Evolutionary conservation across 2,113 vertebrate species (phyloP).

Genomic region (Vulpes vulpes): DNA sequence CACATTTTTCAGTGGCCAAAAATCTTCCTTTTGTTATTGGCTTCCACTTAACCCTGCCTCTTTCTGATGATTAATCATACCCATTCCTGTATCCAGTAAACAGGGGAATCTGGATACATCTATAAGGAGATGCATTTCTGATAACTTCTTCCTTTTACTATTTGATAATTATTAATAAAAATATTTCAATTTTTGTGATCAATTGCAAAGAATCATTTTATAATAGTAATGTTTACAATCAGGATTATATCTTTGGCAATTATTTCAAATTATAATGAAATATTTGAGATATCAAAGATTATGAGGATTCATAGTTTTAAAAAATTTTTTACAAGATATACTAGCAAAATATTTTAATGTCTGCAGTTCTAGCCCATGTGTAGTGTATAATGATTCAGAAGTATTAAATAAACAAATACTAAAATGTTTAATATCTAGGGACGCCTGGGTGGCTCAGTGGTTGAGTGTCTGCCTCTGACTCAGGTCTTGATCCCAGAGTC

Average conservation of each 20-base stretch:
- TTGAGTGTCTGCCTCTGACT: too few species aligned
- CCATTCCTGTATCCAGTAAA: background rate
- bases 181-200: background rate
- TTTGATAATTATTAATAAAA: slow-evolving; percentile 35
- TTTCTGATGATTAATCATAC: background rate
- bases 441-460: too few species aligned
- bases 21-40: background rate
- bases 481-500: too few species aligned
- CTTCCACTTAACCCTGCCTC: background rate
- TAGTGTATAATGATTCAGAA: slow-evolving; percentile 27
- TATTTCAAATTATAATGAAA: slow-evolving; percentile 11
- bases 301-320: background rate
- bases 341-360: slow-evolving; percentile 19
- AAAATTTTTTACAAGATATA: slow-evolving; percentile 41
- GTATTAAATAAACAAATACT: background rate
- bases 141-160: background rate
- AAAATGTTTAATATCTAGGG: background rate
- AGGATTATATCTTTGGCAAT: background rate
- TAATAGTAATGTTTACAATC: background rate
- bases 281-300: slow-evolving; percentile 40
- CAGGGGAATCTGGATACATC: background rate
- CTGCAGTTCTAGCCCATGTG: background rate
- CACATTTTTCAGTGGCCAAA: background rate
- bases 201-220: background rate
- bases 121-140: background rate